phyloP scores from a whole-genome alignment of 2,888 invertebrate genomes.

The Cephus pulcher region DNA sequence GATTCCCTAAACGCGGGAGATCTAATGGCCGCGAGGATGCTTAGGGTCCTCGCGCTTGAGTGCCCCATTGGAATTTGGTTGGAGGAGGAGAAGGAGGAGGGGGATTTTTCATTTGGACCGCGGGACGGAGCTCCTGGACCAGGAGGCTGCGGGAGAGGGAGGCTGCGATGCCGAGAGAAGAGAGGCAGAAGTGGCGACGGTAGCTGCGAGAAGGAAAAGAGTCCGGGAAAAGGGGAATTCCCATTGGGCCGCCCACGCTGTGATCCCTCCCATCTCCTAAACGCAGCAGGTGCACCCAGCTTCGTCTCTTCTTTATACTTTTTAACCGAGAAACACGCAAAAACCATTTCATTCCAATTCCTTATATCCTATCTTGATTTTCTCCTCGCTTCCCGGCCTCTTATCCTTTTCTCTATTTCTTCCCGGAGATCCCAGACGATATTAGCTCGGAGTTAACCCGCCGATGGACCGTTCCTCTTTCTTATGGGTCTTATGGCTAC shows the following conservation, averaged over 20 bases:
- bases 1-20: constrained; percentile 5
- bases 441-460: neutral
- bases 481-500: neutral
- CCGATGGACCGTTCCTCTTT: neutral
- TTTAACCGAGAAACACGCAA: constrained; percentile 1
- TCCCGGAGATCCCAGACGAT: neutral
- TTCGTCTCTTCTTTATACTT: neutral
- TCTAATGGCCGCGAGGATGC: constrained; percentile 4
- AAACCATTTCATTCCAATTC: constrained; percentile 6
- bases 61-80: constrained; percentile 38
- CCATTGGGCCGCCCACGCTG: constrained; percentile 32
- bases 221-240: neutral
- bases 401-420: neutral
- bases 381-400: neutral
- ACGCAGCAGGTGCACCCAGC: constrained; percentile 30
- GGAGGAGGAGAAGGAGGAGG: constrained; percentile 8
- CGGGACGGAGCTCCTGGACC: neutral
- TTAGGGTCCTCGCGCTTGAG: constrained; percentile 28
- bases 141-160: neutral
- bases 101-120: constrained; percentile 31
- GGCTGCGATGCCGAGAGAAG: constrained; percentile 6
- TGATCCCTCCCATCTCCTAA: constrained; percentile 25
- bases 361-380: constrained; percentile 5
- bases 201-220: neutral
- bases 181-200: neutral